Evolutionary conservation across 53 echinoderm and acorn worm genomes (phyloP).

Genomic region (Crossaster papposus): DNA sequence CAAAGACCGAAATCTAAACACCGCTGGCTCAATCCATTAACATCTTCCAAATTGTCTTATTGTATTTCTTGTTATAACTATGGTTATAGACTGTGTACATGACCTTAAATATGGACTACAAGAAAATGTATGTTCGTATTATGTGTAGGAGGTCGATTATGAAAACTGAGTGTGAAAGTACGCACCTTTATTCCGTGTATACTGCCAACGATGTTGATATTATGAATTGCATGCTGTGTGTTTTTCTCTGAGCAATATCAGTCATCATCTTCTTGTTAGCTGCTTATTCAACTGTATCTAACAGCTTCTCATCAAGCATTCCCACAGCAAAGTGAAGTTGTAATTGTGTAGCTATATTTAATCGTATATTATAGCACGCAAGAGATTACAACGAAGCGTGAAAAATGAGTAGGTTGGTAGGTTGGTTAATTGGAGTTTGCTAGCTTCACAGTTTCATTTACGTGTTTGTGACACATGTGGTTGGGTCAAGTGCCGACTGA

Average conservation of each 20-base stretch:
- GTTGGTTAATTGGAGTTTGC: neutral
- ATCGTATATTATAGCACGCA: constrained; percentile 8
- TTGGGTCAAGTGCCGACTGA: neutral
- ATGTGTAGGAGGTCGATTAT: too few species aligned
- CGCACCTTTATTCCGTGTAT: too few species aligned
- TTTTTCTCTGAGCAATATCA: neutral
- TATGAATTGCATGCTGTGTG: neutral
- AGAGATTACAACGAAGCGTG: neutral
- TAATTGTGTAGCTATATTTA: constrained; percentile 31
- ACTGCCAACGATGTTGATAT: too few species aligned
- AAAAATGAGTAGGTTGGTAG: neutral
- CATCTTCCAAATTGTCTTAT: too few species aligned
- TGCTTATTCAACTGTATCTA: neutral
- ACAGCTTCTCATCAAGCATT: neutral
- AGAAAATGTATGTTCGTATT: too few species aligned
- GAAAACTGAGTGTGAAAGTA: too few species aligned
- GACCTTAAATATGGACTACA: too few species aligned
- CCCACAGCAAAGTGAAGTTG: neutral
- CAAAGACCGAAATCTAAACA: too few species aligned
- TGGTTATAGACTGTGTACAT: too few species aligned
- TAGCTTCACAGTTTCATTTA: neutral
- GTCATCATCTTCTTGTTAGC: constrained; percentile 32
- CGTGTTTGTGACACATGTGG: neutral
- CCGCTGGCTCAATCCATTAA: too few species aligned
- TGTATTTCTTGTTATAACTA: too few species aligned